Evolutionary conservation across 1,140 invertebrate genomes (phyloP), one percentile per base, ranked within the genome.

Genomic region (Charaxes varanes): DNA sequence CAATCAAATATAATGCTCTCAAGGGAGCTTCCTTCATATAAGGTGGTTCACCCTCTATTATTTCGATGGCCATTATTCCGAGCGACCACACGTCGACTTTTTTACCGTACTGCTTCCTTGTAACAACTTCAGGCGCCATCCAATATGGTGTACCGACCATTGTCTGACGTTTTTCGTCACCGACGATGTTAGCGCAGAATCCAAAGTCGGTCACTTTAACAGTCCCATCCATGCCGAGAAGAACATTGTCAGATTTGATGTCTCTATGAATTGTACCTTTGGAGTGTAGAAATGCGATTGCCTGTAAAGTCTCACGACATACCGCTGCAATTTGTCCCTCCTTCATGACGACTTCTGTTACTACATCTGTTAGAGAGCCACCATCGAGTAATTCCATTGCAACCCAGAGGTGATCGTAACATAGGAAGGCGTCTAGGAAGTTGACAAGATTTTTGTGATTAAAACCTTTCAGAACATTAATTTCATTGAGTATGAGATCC

Each of bases 141-240:
- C 91, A 92, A 61, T 94, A 93, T 0, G 93, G 93, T 2, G 94
- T 95, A 6, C 94, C 94, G 26, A 99, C 97, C 94, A 99, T 96
- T 0, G 97, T 99, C 62, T 97, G 94, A 19, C 97, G 82, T 72
- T 99, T 98, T 66, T 97, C 97, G 60, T 99, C 95, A 12, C 92
- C 93, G 19, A 92, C 88, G 37, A 95, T 93, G 53, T 94, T 94
- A 45, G 95, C 90, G 86, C 97, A 99, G 80, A 99, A 99, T 11
- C 97, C 97, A 85, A 99, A 99, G 82, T 99, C 97, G 7, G 97
- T 99, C 0, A 99, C 92, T 89, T 99, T 99, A 0, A 99, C 96
- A 21, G 90, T 90, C 6, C 97, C 97, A 76, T 98, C 95, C 94
- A 98, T 96, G 22, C 97, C 97, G 0, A 99, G 86, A 6, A 99